Percentiles rank a stretch among this genome's conserved stretches.
These are phyloP conservation scores for Luperina nickerlii DNA, from an alignment of 2,888 invertebrate species.

Conservation along the genomic window DNA sequence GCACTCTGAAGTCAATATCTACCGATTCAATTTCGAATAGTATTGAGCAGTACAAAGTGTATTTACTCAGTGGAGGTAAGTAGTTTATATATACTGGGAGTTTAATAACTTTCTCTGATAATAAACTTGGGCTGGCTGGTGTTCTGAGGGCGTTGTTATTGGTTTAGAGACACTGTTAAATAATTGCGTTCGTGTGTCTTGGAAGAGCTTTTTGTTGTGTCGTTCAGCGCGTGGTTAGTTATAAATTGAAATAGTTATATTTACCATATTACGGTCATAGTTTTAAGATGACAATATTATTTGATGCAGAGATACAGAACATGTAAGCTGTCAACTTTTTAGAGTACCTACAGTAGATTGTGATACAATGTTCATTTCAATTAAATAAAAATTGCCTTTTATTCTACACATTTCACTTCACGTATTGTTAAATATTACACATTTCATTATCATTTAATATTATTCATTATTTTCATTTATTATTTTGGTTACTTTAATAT, in stretches of 20 bases:
- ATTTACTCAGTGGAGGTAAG: constrained; percentile 50
- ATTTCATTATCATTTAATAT: not conserved
- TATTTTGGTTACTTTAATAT: not conserved
- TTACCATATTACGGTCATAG: too few relatives aligned
- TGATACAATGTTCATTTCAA: not conserved
- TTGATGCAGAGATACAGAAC: not conserved
- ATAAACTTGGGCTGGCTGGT: constrained; percentile 30
- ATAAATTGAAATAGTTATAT: not conserved
- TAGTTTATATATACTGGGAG: constrained; percentile 44
- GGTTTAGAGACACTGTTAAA: constrained; percentile 7
- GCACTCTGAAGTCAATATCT: constrained; percentile 57
- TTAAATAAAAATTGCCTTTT: not conserved
- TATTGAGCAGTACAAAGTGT: constrained; percentile 57
- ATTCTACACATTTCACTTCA: not conserved
- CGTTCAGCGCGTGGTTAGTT: constrained; percentile 1
- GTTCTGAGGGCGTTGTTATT: constrained; percentile 16
- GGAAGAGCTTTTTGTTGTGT: not conserved
- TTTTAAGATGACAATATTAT: not conserved
- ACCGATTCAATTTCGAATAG: constrained; percentile 49
- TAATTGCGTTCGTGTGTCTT: constrained; percentile 15
- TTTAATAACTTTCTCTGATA: constrained; percentile 54
- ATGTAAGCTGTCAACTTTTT: not conserved
- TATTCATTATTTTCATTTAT: not conserved
- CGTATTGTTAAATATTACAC: not conserved
- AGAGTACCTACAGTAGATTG: not conserved